Evolutionary conservation across 2,888 invertebrate species (phyloP).

Genomic region (Archips crataeganus): DNA sequence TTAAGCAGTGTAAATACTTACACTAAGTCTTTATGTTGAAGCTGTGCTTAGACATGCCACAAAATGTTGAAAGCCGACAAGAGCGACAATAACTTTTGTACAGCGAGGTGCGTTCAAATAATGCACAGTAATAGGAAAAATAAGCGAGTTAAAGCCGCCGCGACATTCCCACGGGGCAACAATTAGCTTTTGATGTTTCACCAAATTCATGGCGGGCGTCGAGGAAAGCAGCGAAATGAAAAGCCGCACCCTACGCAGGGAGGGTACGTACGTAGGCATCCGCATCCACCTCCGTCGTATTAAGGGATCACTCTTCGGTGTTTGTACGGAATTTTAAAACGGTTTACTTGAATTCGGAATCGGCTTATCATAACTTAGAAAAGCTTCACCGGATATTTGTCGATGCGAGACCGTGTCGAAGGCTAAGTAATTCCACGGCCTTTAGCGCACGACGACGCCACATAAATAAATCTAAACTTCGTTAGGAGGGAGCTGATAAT

Average conservation of each 20-base stretch:
- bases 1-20: conserved; percentile 13
- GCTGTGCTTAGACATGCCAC: background rate
- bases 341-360: conserved; percentile 37
- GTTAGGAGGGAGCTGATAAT: conserved; percentile 55
- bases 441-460: conserved; percentile 16
- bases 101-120: conserved; percentile 52
- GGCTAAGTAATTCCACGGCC: conserved; percentile 35
- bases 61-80: conserved; percentile 17
- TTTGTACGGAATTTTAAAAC: conserved; percentile 43
- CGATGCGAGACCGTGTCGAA: conserved; percentile 25
- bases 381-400: conserved; percentile 35
- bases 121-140: conserved; percentile 63
- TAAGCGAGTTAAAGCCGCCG: conserved; percentile 65
- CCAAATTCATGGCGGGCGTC: conserved; percentile 51
- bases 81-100: conserved; percentile 42
- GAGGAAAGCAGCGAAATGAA: conserved; percentile 39
- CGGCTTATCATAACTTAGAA: conserved; percentile 41
- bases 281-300: conserved; percentile 32
- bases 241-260: conserved; percentile 42
- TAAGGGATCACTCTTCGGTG: conserved; percentile 41
- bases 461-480: conserved; percentile 49
- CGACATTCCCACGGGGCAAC: conserved; percentile 73
- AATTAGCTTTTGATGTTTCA: conserved; percentile 60
- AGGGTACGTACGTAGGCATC: conserved; percentile 38
- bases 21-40: background rate